Evolutionary conservation across 2,113 vertebrate species (phyloP), one percentile per base, ranked within the genome.

Genomic region (Prochilodus magdalenae): DNA sequence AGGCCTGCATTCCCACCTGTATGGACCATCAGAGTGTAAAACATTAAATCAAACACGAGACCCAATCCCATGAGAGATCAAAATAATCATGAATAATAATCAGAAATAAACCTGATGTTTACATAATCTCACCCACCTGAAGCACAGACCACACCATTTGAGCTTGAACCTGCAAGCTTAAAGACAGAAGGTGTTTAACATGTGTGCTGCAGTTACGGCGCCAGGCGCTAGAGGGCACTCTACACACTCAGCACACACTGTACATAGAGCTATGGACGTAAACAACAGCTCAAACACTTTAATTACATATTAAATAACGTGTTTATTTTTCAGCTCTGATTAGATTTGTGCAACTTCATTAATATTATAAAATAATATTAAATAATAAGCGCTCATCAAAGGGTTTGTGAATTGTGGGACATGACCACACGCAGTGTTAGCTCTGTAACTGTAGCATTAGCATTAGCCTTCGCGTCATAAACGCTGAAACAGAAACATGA

Each of bases 1-100:
- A 95, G 88, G 4, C 94, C 94, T 29, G 94, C 94, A 53, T 95
- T 95, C 8, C 94, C 94, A 82, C 94, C 94, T 95, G 83, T 15
- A 62, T 75, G 75, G 57, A 84, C 8, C 80, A n/a, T 55, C 20
- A 55, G 18, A 55, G 53, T 55, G 53, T 55, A 1, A 22, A 6
- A 4, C 2, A 10, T 14, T 49, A 7, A 13, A 15, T 60, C 57
- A 60, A 60, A 60, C 57, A 60, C 5, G 12, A 26, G 24, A 24
- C 20, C 22, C 24, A 60, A n/a, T 4, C 40, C 51, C 2, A 22
- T 24, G 0, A 44, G 26, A 65, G 20, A 51, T 4, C 18, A 18
- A 30, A 80, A 8, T 11, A 8, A 65, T 8, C 0, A 36, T 3
- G 69, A 14, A 16, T 10, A 60, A 49, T 4, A 26, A 44, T 7